Evolutionary conservation across 2,113 vertebrate species (phyloP), one percentile per base, ranked within the genome.

Genomic region (Stigmatopora nigra): DNA sequence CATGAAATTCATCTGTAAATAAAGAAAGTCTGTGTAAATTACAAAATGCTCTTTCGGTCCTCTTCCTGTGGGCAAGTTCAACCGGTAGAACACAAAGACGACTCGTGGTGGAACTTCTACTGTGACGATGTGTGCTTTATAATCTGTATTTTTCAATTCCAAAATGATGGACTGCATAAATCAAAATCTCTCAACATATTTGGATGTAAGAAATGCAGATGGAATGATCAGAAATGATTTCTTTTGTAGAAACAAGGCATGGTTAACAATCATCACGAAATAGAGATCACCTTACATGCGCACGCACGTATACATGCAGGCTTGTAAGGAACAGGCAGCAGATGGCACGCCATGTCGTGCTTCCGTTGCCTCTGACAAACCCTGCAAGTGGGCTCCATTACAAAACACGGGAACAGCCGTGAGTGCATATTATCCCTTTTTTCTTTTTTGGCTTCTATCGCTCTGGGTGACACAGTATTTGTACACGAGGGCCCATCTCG

Each of bases 21-120:
- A 98, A 95, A 96, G 94, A 93, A 98, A 95, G 87, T 97, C 93
- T 95, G 94, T 98, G 94, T 99, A 98, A 96, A 98, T 96, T 93
- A 93, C 91, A 65, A 44, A 13, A 0, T 20, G 22, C 79, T 25
- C 17, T 70, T 58, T 75, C 8, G 16, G 4, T 65, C 36, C 15
- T 25, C 22, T 48, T 15, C 46, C 15, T 3, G 5, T 53, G 1
- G 17, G 19, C 11, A 12, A 25, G 20, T 25, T 53, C 19, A 11
- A 22, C 19, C 4, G 20, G 11, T 22, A 17, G 15, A 5, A 7
- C 7, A 45, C 56, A 7, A 55, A 16, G 4, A 47, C 67, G 1
- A 7, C 7, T 17, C 14, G 13, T 15, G 17, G 19, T 22, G 8
- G 5, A 8, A 19, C 3, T 61, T 47, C 0, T 35, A 4, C 25